A percentile compares a stretch with the other conserved stretches of the same genome.
Conservation (phyloP, 1,140 invertebrate species). For the Eurosta solidaginis region DNA sequence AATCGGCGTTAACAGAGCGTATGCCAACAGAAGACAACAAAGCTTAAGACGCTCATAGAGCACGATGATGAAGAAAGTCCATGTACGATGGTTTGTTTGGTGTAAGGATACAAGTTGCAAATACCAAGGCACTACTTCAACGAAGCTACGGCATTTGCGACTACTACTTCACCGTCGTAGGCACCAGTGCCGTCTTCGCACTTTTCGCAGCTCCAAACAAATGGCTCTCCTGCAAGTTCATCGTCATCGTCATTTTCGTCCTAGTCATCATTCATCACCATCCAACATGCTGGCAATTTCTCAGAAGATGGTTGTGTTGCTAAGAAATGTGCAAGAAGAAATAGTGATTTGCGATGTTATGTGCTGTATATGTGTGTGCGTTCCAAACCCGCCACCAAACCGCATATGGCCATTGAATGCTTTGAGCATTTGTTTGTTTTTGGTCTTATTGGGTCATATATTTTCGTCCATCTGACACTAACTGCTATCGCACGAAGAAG, state of each 20-base stretch:
- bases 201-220: too few species aligned
- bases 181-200: not conserved
- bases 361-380: too few species aligned
- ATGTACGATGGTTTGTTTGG: not conserved
- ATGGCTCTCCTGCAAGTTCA: not conserved
- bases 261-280: constrained; percentile 20
- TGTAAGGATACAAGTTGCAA: not conserved
- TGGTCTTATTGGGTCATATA: constrained; percentile 45
- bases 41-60: not conserved
- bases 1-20: not conserved
- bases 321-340: constrained; percentile 2
- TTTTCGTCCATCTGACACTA: constrained; percentile 59
- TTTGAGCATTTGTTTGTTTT: not conserved
- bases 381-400: not conserved
- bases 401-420: not conserved
- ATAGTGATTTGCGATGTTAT: constrained; percentile 21
- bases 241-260: constrained; percentile 9
- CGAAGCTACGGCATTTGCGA: not conserved
- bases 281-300: not conserved
- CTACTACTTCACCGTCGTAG: not conserved
- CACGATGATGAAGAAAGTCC: too few species aligned
- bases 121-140: not conserved
- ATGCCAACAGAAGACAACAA: not conserved
- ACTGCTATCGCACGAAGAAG: constrained; percentile 53
- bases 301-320: not conserved